A percentile compares a stretch with the other conserved stretches of the same genome.
phyloP scores from a whole-genome alignment of 64 coral and sea anemone genomes.

The Stylophora pistillata region DNA sequence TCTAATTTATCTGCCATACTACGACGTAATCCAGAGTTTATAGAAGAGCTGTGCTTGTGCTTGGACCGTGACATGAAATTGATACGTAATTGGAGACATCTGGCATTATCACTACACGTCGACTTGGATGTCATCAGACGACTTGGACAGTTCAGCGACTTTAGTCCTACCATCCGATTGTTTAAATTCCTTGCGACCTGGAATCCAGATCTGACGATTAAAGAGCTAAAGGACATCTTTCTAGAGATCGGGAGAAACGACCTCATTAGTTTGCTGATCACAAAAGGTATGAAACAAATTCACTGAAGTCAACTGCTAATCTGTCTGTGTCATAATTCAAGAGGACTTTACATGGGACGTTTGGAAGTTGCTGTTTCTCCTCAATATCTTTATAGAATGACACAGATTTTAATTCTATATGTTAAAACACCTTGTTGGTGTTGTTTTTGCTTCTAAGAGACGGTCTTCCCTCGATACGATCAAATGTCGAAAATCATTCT shows the following conservation, averaged over 20 bases:
- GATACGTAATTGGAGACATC: not conserved
- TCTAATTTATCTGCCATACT: not conserved
- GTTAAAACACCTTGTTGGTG: too few species aligned
- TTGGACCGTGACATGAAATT: not conserved
- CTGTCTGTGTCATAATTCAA: too few species aligned
- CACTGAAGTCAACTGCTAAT: too few species aligned
- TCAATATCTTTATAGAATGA: too few species aligned
- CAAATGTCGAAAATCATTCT: too few species aligned
- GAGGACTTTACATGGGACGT: too few species aligned
- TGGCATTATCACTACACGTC: not conserved
- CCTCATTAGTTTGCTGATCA: not conserved
- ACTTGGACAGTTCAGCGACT: not conserved
- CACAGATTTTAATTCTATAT: too few species aligned
- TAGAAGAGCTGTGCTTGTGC: not conserved
- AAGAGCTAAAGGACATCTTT: not conserved
- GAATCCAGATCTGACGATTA: not conserved
- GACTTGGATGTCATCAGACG: not conserved
- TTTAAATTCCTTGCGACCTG: not conserved
- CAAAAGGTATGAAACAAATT: not conserved
- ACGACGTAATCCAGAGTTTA: not conserved
- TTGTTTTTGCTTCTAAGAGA: too few species aligned
- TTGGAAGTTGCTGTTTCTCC: too few species aligned
- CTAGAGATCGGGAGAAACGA: not conserved
- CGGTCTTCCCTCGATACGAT: too few species aligned
- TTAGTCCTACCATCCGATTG: not conserved